Evolutionary conservation across 2,113 vertebrate genomes (phyloP).

Genomic region (Nymphicus hollandicus): DNA sequence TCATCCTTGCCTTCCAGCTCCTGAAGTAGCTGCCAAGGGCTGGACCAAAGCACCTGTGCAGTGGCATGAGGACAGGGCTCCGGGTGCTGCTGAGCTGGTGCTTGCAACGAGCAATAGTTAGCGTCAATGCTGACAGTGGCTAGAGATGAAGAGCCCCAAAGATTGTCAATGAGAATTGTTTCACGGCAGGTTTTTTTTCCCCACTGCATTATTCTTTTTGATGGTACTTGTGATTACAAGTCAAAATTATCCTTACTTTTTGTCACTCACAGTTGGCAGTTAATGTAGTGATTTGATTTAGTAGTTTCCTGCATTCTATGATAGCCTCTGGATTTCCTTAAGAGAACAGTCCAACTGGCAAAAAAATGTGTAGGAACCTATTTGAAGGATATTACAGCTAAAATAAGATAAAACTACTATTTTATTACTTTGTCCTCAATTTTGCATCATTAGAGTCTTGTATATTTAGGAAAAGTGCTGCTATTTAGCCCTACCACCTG

Average conservation of each 20-base stretch:
- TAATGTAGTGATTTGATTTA: neutral
- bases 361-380: neutral
- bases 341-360: neutral
- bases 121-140: neutral
- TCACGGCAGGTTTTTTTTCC: accelerated
- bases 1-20: neutral
- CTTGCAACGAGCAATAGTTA: neutral
- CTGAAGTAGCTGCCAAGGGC: neutral
- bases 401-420: neutral
- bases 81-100: neutral
- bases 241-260: neutral
- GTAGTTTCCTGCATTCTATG: neutral
- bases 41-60: neutral
- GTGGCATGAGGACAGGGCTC: neutral
- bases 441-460: neutral
- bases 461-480: neutral
- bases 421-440: neutral
- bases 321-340: neutral
- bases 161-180: neutral
- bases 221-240: neutral
- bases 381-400: neutral
- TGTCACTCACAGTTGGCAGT: neutral
- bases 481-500: neutral
- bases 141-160: neutral
- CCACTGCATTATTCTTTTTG: neutral